Percentiles rank a stretch among this genome's conserved stretches.
phyloP scores from a whole-genome alignment of 2,113 vertebrate species.

The Leuciscus idus region DNA sequence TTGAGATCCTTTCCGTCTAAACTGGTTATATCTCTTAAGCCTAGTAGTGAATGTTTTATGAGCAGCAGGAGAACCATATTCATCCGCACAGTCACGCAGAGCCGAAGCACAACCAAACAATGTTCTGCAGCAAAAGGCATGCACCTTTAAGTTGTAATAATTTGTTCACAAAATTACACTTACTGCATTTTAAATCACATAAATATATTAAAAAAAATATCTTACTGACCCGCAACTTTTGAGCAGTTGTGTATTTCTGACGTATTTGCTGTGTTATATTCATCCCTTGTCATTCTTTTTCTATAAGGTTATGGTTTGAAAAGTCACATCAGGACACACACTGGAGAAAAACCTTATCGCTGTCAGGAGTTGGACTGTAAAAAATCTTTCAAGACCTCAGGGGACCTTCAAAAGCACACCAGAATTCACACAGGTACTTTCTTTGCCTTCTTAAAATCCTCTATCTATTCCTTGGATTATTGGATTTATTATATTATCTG shows the following conservation, averaged over 20 bases:
- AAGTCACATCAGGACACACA: constrained; percentile 96
- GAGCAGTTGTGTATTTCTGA: neutral
- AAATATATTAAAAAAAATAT: neutral
- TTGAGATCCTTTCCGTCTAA: too few relatives aligned
- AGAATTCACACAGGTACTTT: constrained; percentile 92
- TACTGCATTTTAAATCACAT: neutral
- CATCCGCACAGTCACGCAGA: too few relatives aligned
- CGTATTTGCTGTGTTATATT: neutral
- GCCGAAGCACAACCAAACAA: too few relatives aligned
- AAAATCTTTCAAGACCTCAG: constrained; percentile 98
- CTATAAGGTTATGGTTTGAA: constrained; percentile 90
- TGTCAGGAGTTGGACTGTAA: constrained; percentile 94
- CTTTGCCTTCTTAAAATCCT: neutral
- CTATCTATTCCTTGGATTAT: neutral
- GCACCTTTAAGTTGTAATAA: neutral
- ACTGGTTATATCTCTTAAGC: too few relatives aligned
- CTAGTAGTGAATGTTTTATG: too few relatives aligned
- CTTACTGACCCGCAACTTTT: neutral
- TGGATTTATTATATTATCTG: neutral
- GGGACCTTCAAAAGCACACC: constrained; percentile 97
- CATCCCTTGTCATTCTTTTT: neutral
- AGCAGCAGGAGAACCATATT: too few relatives aligned
- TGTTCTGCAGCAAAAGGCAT: too few relatives aligned
- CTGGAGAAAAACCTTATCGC: constrained; percentile 95
- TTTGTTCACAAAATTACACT: neutral